Base-by-base conservation (phyloP, 2,888 invertebrate genomes). In the Julus scanicus region DNA sequence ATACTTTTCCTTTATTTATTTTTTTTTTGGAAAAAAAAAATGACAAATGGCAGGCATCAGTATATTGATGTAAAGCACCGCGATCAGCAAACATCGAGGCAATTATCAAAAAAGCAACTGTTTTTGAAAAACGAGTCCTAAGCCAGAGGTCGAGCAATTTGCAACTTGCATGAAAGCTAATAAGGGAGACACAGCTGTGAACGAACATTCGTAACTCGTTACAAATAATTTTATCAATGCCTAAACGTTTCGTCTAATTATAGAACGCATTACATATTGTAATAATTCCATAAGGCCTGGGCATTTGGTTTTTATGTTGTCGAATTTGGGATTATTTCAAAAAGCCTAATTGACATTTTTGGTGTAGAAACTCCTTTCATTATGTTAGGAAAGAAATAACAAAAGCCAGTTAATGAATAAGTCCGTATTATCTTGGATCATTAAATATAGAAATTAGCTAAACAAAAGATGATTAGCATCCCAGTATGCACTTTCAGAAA, bases 151-250 rank as follows among this genome's bases (percentile, higher is more conserved):
- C 80, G 37, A 80, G 13, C 80, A 80, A 80, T 80, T 80, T 80
- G 37, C 37, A 39, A 80, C 80, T 80, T 39, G 37, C 5, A 80
- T 39, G 37, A 80, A 80, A 80, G 80, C 80, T 39, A 80, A 80
- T 39, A 80, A 80, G 80, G 37, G 37, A 29, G 80, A 37, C 80
- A 80, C 80, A 80, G 80, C 80, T 80, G 80, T 13, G 80, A 80
- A 80, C 37, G 13, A 80, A 37, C 37, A 80, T 80, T 80, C 37
- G 2, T 80, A 80, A 39, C 80, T 80, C 80, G 37, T 80, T 80
- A 80, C 37, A 71, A 71, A 71, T 11, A 29, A 71, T 71, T 71
- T 71, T 6, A 71, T 29, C 71, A 20, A 15, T 37, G 37, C 4
- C 15, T 13, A 37, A 37, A 80, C 13, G 80, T 37, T 37, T 15